A percentile compares a stretch with the other conserved stretches of the same genome.
Evolutionary conservation across 2,888 invertebrate species (phyloP).

Genomic region (Halocaridina rubra): DNA sequence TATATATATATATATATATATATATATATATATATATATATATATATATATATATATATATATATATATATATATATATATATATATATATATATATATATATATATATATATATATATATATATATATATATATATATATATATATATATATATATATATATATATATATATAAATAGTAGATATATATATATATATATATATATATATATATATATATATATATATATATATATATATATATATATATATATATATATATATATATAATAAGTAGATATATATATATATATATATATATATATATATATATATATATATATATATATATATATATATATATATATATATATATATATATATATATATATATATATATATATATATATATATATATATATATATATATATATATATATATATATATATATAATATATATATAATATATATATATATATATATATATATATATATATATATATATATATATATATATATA

Average conservation of each 20-base stretch:
- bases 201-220: not conserved
- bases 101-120: constrained; percentile 9
- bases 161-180: not conserved
- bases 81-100: constrained; percentile 9
- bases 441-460: not conserved
- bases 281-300: not conserved
- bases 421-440: not conserved
- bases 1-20: not conserved
- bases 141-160: not conserved
- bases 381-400: not conserved
- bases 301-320: not conserved
- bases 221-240: not conserved
- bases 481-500: too few species aligned
- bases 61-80: constrained; percentile 14
- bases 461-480: not conserved
- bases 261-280: not conserved
- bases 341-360: not conserved
- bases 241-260: not conserved
- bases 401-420: not conserved
- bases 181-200: not conserved
- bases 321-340: not conserved
- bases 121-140: constrained; percentile 5
- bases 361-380: not conserved
- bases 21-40: not conserved
- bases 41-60: constrained; percentile 11